Evolutionary conservation across 1,140 invertebrate genomes (phyloP), one percentile per base, ranked within the genome.

Genomic region (Ctenoplectra terminalis): DNA sequence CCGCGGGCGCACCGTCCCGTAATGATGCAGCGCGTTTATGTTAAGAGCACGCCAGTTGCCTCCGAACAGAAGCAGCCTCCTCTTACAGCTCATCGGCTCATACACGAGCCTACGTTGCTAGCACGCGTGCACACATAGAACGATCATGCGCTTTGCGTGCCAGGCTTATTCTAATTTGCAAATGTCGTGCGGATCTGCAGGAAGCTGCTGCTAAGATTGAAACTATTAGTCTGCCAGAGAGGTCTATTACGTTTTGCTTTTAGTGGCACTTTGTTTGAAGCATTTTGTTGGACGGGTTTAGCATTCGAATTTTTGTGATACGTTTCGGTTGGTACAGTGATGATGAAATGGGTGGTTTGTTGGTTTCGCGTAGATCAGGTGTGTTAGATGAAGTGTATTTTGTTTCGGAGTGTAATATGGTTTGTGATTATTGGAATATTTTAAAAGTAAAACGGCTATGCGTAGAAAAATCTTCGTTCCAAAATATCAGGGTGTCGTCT

Each of bases 21-120:
- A 90, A 90, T 91, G 87, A 90, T 89, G 87, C 85, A 81, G 88
- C 88, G 83, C 85, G 86, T 87, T 89, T 89, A 86, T 78, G 81
- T 87, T 86, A 87, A 89, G 87, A 81, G 83, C 81, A 79, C 70
- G 81, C 80, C 80, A 71, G 69, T 81, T 86, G 87, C 87, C 86
- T 88, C 81, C 67, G 76, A 88, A 88, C 87, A 86, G 87, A 88
- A 88, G 87, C 87, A 71, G 82, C 56, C 70, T 69, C 80, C 76
- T 88, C 81, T 81, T 81, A 81, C 74, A 70, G 69, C 86, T 85
- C 80, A 74, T 81, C 86, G 46, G 60, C 71, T 86, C 73, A n/a
- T 54, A 67, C 43, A 74, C 69, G 56, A 75, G 46, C 52, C 64
- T 50, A 46, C 34, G 43, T 48, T 63, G 48, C 58, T 50, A n/a